A percentile compares a stretch with the other conserved stretches of the same genome.
These are phyloP conservation scores for Buphagus erythrorhynchus DNA, from an alignment of 2,797 vertebrate genomes.

Conservation along the genomic window DNA sequence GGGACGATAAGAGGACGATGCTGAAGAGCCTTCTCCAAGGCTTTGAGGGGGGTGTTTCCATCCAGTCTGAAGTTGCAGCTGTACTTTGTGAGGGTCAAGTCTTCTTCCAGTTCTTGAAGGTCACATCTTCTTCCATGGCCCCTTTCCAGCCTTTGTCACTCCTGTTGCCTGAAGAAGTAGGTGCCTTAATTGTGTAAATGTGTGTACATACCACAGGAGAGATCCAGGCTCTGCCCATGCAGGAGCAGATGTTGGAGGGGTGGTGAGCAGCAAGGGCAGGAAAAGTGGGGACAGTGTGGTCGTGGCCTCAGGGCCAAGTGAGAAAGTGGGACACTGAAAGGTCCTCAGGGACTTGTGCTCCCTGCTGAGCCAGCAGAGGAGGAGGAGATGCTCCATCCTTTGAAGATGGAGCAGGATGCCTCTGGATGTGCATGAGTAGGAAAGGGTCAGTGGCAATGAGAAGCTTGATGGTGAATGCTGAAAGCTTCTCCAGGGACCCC, in stretches of 20 bases:
- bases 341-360: neutral
- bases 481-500: neutral
- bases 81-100: neutral
- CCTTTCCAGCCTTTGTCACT: neutral
- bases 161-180: neutral
- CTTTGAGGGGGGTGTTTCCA: neutral
- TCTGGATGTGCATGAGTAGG: neutral
- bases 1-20: rapidly evolving
- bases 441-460: neutral
- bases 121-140: neutral
- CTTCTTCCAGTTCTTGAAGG: neutral
- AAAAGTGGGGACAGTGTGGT: neutral
- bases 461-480: neutral
- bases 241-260: rapidly evolving
- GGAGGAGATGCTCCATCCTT: neutral
- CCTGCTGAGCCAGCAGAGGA: neutral
- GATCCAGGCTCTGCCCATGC: neutral
- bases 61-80: neutral
- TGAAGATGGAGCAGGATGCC: neutral
- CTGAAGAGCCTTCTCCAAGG: neutral
- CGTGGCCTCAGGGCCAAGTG: neutral
- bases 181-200: rapidly evolving
- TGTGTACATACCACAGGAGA: neutral
- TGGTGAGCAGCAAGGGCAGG: neutral
- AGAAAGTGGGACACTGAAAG: neutral